A percentile compares a stretch with the other conserved stretches of the same genome.
Evolutionary conservation across 2,888 invertebrate species (phyloP).

Genomic region (Nephrotoma appendiculata): DNA sequence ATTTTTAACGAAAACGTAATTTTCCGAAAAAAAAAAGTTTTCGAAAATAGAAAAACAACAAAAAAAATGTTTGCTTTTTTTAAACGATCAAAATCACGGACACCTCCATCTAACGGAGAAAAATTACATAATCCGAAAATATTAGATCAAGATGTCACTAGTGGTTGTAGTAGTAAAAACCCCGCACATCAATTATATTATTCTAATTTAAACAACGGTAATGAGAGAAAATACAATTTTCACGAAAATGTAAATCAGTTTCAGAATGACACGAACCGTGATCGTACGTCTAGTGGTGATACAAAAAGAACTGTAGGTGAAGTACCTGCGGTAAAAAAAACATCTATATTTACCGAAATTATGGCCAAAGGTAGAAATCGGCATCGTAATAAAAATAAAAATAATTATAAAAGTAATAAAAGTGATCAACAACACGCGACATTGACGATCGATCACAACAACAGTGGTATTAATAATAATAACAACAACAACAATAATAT

Average conservation of each 20-base stretch:
- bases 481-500: background rate
- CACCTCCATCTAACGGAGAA: background rate
- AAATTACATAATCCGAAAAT: background rate
- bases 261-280: background rate
- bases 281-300: background rate
- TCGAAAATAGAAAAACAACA: background rate
- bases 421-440: background rate
- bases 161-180: background rate
- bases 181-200: background rate
- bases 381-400: constrained; percentile 20
- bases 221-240: background rate
- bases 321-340: constrained; percentile 15
- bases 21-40: background rate
- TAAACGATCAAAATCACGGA: constrained; percentile 4
- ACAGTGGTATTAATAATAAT: background rate
- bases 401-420: constrained; percentile 7
- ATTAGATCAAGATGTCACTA: background rate
- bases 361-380: constrained; percentile 33
- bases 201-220: background rate
- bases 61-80: constrained; percentile 5
- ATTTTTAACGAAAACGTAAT: background rate
- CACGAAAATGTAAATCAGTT: constrained; percentile 1
- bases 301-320: background rate
- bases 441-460: background rate
- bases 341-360: constrained; percentile 23